Base-by-base conservation (phyloP, 2,797 vertebrate species). In the Macropodus opercularis region DNA sequence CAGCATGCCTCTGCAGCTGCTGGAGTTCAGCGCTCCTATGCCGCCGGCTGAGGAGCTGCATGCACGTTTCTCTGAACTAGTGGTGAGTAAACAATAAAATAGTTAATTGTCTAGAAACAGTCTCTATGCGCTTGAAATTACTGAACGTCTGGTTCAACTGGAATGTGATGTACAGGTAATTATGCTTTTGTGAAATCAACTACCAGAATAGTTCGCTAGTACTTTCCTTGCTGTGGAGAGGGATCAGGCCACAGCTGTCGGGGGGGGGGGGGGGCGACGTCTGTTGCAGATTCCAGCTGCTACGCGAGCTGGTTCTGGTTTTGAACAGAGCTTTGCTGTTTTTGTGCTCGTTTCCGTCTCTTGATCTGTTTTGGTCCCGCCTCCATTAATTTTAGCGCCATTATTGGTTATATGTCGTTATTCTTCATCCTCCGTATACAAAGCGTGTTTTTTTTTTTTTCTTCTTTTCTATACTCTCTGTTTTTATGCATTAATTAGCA, bases 81-180 rank as follows among this genome's bases (percentile, higher is more conserved):
- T 99, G 95, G 97, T 99, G 83, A 96, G 97, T 95, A 58, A 36
- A n/a, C n/a, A n/a, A n/a, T n/a, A n/a, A n/a, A n/a, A n/a, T n/a
- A n/a, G n/a, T n/a, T n/a, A n/a, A n/a, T n/a, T n/a, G n/a, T n/a
- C n/a, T n/a, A n/a, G n/a, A n/a, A n/a, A n/a, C n/a, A n/a, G n/a
- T n/a, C n/a, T n/a, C n/a, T n/a, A n/a, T n/a, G n/a, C n/a, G n/a
- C n/a, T n/a, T n/a, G n/a, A n/a, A n/a, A n/a, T n/a, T n/a, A n/a
- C n/a, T n/a, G n/a, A n/a, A n/a, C n/a, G n/a, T n/a, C n/a, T n/a
- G n/a, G n/a, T n/a, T n/a, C n/a, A n/a, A n/a, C n/a, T n/a, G n/a
- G n/a, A n/a, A n/a, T n/a, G n/a, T n/a, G n/a, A n/a, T n/a, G n/a
- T n/a, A n/a, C n/a, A n/a, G n/a, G n/a, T n/a, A n/a, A n/a, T n/a